These are phyloP conservation scores for Oceanites oceanicus DNA, from an alignment of 2,113 vertebrate species.

Conservation along the genomic window DNA sequence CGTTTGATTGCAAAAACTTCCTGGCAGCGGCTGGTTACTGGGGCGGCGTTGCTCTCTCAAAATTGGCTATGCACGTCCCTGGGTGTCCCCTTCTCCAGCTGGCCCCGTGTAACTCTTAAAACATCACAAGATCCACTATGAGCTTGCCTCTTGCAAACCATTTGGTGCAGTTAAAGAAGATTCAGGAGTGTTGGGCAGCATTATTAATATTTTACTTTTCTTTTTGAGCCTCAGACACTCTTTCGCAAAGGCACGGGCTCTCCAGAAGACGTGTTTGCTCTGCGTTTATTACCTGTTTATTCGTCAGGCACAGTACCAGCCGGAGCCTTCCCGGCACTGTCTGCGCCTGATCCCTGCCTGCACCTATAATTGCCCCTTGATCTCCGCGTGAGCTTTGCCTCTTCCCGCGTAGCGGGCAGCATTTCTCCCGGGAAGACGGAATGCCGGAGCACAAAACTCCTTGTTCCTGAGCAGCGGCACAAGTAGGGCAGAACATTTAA, in stretches of 20 bases:
- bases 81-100: not conserved
- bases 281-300: not conserved
- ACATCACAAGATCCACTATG: not conserved
- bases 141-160: not conserved
- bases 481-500: not conserved
- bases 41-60: not conserved
- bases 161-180: not conserved
- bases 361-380: not conserved
- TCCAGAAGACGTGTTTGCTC: not conserved
- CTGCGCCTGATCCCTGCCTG: not conserved
- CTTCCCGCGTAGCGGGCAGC: not conserved
- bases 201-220: not conserved
- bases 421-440: not conserved
- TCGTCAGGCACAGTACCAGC: not conserved
- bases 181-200: not conserved
- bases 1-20: not conserved
- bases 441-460: not conserved
- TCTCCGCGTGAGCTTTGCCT: not conserved
- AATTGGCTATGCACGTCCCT: not conserved
- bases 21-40: not conserved
- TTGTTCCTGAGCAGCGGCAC: not conserved
- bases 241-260: not conserved
- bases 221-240: not conserved
- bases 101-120: not conserved
- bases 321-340: not conserved